Evolutionary conservation across 2,888 invertebrate species (phyloP).

Genomic region (Philaethria dido): DNA sequence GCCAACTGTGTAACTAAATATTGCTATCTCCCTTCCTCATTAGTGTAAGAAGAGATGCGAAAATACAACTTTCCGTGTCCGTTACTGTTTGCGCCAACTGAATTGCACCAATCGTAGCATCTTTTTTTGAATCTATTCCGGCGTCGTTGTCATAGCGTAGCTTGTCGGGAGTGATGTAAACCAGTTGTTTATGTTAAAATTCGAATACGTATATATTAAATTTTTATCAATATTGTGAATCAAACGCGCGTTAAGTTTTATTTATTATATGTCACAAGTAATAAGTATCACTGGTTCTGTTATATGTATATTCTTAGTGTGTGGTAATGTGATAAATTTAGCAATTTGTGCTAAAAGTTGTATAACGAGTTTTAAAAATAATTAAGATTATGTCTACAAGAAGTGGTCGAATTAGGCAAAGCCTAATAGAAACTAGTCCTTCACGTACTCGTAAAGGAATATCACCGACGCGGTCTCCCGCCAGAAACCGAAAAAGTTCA

Average conservation of each 20-base stretch:
- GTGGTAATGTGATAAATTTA: conserved; percentile 72
- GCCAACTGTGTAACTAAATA: neutral
- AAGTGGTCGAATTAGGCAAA: conserved; percentile 68
- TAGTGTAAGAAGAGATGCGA: conserved; percentile 17
- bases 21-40: conserved; percentile 9
- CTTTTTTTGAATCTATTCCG: conserved; percentile 69
- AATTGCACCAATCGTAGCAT: conserved; percentile 69
- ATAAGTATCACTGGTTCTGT: neutral
- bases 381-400: conserved; percentile 67
- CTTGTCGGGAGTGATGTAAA: conserved; percentile 45
- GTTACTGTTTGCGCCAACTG: conserved; percentile 51
- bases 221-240: conserved; percentile 44
- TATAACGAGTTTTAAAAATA: conserved; percentile 44
- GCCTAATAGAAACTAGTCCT: conserved; percentile 66
- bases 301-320: conserved; percentile 51
- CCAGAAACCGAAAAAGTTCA: conserved; percentile 70
- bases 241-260: conserved; percentile 17
- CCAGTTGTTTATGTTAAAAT: conserved; percentile 25
- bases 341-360: conserved; percentile 46
- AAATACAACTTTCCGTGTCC: conserved; percentile 40
- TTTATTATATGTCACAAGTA: conserved; percentile 41
- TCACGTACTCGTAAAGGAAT: conserved; percentile 66
- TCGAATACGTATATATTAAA: conserved; percentile 44
- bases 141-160: conserved; percentile 67
- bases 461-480: conserved; percentile 76